Evolutionary conservation across 2,797 vertebrate genomes (phyloP).

Genomic region (Crypturellus tataupa): DNA sequence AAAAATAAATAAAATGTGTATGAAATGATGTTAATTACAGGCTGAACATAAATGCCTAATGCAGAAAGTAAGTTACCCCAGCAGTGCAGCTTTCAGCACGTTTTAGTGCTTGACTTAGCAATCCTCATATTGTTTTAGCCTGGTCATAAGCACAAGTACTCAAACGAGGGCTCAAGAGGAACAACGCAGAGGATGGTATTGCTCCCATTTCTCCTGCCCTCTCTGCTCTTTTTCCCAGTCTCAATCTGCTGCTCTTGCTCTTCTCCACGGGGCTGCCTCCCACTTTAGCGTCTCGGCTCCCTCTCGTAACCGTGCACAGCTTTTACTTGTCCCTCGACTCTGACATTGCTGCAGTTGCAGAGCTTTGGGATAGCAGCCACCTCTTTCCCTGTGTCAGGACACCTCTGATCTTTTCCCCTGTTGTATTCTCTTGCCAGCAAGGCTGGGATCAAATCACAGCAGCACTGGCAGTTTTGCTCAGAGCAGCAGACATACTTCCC

Average conservation of each 20-base stretch:
- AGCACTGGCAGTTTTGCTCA: accelerated
- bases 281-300: neutral
- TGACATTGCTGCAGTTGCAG: neutral
- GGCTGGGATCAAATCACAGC: neutral
- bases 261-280: neutral
- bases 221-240: neutral
- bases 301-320: neutral
- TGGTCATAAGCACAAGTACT: neutral
- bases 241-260: neutral
- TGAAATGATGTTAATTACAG: neutral
- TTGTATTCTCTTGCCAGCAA: neutral
- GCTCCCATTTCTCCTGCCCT: neutral
- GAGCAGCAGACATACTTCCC: accelerated
- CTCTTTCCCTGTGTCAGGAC: neutral
- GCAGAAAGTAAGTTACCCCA: neutral
- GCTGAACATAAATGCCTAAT: neutral
- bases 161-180: neutral
- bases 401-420: neutral
- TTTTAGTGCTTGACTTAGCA: neutral
- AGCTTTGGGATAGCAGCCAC: neutral
- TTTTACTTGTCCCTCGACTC: neutral
- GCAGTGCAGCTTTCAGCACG: neutral
- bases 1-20: neutral
- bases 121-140: neutral
- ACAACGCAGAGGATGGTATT: accelerated